Conservation (phyloP, 2,113 vertebrate species). For the Himantopus leucocephalus region DNA sequence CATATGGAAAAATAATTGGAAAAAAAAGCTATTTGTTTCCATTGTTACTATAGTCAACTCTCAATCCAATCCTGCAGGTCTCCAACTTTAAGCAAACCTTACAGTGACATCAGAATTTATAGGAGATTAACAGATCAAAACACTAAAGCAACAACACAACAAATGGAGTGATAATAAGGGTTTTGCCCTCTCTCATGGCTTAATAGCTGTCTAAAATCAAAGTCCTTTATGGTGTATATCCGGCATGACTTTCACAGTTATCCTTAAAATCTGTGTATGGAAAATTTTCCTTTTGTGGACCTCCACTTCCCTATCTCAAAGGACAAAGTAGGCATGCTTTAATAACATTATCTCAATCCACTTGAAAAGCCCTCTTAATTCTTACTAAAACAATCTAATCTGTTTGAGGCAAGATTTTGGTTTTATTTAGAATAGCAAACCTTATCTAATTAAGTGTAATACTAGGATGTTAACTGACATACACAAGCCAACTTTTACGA, state of each 20-base stretch:
- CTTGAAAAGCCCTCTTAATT: constrained; percentile 41
- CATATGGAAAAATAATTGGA: neutral
- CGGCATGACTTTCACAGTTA: constrained; percentile 9
- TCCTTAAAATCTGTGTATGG: constrained; percentile 15
- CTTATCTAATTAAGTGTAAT: constrained; percentile 15
- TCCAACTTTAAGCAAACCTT: neutral
- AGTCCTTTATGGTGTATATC: neutral
- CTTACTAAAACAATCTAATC: constrained; percentile 30
- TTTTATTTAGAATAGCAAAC: constrained; percentile 2
- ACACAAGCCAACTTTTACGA: neutral
- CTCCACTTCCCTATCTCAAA: neutral
- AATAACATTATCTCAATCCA: constrained; percentile 31
- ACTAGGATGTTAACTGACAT: neutral
- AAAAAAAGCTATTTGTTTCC: neutral
- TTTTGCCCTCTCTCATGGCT: neutral
- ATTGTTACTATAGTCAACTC: neutral
- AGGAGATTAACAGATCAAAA: neutral
- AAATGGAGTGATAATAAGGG: neutral
- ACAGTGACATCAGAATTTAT: neutral
- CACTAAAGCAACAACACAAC: neutral
- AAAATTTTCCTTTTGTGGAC: neutral
- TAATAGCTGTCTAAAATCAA: neutral
- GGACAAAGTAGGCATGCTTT: constrained; percentile 3
- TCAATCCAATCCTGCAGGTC: neutral
- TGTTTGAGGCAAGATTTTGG: constrained; percentile 10